A percentile compares a stretch with the other conserved stretches of the same genome.
phyloP scores from a whole-genome alignment of 2,113 vertebrate genomes.

The Rostratula benghalensis region DNA sequence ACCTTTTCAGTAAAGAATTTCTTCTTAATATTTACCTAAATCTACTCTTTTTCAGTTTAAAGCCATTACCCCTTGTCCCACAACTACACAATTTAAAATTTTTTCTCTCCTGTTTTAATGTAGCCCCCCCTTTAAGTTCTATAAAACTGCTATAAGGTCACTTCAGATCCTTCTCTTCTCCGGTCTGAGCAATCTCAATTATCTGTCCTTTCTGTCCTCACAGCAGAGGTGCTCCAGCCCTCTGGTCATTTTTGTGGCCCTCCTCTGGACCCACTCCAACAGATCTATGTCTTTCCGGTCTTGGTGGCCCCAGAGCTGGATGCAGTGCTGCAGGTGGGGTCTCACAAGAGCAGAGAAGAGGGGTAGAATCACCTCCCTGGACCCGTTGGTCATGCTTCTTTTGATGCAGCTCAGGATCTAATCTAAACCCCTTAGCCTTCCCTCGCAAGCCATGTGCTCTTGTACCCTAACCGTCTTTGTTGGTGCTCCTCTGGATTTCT shows the following conservation, averaged over 20 bases:
- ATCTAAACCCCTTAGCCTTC: background rate
- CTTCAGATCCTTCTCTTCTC: too few species aligned
- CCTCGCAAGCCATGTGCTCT: accelerated
- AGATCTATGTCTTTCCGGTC: background rate
- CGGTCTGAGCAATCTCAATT: too few species aligned
- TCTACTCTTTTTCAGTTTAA: background rate
- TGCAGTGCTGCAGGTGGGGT: background rate
- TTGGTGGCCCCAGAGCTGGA: background rate
- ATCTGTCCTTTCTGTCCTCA: too few species aligned
- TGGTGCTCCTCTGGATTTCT: background rate
- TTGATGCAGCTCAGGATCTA: background rate
- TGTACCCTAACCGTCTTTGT: background rate
- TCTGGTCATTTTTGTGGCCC: too few species aligned
- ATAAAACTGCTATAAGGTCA: too few species aligned
- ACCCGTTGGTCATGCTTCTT: background rate
- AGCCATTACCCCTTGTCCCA: background rate
- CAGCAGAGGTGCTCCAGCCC: too few species aligned
- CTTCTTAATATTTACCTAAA: background rate
- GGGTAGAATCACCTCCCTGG: background rate
- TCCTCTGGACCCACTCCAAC: background rate
- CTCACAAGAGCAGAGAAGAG: background rate
- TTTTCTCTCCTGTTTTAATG: background rate
- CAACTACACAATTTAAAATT: too few species aligned
- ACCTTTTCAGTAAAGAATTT: background rate
- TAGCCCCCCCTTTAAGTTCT: background rate